Conservation (phyloP, 2,797 vertebrate species). For the Onychomys torridus region DNA sequence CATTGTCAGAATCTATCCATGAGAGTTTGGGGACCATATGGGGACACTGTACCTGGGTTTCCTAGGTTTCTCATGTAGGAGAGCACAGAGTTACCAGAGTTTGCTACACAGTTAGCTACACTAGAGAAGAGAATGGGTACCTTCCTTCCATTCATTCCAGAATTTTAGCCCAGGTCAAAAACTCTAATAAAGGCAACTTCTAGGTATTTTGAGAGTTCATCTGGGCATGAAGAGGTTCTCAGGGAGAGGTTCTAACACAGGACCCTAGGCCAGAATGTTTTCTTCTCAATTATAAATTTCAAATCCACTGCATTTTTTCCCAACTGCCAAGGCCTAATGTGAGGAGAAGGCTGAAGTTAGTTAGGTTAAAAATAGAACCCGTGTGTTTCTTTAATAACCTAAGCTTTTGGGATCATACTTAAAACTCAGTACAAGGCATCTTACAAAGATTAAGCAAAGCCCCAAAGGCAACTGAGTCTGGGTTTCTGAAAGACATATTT, state of each 20-base stretch:
- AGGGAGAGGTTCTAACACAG: background rate
- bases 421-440: background rate
- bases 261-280: background rate
- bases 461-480: background rate
- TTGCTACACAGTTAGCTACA: background rate
- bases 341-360: background rate
- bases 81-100: background rate
- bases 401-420: background rate
- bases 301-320: background rate
- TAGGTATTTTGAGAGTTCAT: background rate
- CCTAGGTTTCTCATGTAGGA: background rate
- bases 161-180: background rate
- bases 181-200: background rate
- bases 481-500: background rate
- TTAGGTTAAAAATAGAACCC: background rate
- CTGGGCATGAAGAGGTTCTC: background rate
- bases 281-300: background rate
- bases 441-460: background rate
- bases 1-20: background rate
- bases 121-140: background rate
- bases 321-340: background rate
- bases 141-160: background rate
- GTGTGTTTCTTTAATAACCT: background rate
- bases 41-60: background rate
- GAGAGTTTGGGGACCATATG: background rate